Evolutionary conservation across 2,797 vertebrate genomes (phyloP).

Genomic region (Arrhamphus sclerolepis): DNA sequence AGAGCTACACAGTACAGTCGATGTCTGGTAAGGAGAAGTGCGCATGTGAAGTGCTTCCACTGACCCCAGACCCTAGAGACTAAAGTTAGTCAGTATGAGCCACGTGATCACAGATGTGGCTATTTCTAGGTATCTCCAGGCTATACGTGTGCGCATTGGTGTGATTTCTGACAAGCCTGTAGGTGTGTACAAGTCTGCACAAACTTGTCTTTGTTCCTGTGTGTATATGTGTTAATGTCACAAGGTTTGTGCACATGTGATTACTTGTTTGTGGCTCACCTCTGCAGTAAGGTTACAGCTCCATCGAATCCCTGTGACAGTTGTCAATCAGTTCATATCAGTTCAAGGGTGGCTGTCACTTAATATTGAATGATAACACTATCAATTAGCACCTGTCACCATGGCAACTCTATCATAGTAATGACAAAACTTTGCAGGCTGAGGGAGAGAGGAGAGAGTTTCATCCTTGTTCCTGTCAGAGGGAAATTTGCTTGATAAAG

Average conservation of each 20-base stretch:
- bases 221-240: not conserved
- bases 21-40: slow-evolving; percentile 47
- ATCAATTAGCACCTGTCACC: slow-evolving; percentile 80
- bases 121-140: slow-evolving; percentile 1
- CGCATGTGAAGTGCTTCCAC: slow-evolving; percentile 41
- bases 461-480: slow-evolving; percentile 27
- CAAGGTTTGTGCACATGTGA: slow-evolving; percentile 13
- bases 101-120: slow-evolving; percentile 33
- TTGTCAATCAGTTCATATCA: slow-evolving; percentile 60
- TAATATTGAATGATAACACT: slow-evolving; percentile 74
- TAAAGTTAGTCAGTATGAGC: slow-evolving; percentile 79
- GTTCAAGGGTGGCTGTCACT: slow-evolving; percentile 68
- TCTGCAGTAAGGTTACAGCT: slow-evolving; percentile 65
- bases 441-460: slow-evolving; percentile 17
- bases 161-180: slow-evolving; percentile 6
- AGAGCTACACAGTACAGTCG: slow-evolving; percentile 38
- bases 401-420: slow-evolving; percentile 72
- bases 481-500: slow-evolving; percentile 10
- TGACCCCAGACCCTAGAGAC: slow-evolving; percentile 30
- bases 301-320: slow-evolving; percentile 62
- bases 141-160: slow-evolving; percentile 5
- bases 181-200: not conserved
- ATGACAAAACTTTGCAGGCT: slow-evolving; percentile 48
- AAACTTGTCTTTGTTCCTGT: slow-evolving; percentile 1
- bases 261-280: slow-evolving; percentile 55